phyloP scores from a whole-genome alignment of 2,888 invertebrate species.

The Dorcus hopei region DNA sequence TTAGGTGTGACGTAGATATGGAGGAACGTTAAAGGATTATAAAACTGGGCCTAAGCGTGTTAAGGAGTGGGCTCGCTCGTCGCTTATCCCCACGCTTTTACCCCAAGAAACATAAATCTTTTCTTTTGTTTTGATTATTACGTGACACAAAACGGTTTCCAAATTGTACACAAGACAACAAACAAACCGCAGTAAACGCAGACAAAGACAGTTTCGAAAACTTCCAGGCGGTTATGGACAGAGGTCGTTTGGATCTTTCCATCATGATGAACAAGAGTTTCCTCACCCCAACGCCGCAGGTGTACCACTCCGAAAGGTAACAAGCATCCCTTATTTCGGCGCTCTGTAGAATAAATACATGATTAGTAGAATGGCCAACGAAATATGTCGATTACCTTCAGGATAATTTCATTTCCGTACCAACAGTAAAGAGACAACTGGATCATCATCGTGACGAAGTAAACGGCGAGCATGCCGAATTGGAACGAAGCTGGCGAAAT shows the following conservation, averaged over 20 bases:
- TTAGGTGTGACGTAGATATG: too few relatives aligned
- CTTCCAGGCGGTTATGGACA: constrained; percentile 31
- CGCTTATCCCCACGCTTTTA: too few relatives aligned
- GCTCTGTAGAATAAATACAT: constrained; percentile 23
- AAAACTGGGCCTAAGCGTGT: too few relatives aligned
- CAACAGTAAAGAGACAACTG: constrained; percentile 56
- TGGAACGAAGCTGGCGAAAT: constrained; percentile 19
- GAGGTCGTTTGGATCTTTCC: constrained; percentile 31
- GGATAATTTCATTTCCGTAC: constrained; percentile 56
- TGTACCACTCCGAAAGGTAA: constrained; percentile 31
- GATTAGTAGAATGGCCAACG: background rate
- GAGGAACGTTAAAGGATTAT: too few relatives aligned
- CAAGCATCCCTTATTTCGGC: constrained; percentile 27
- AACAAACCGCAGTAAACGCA: constrained; percentile 12
- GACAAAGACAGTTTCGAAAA: constrained; percentile 30
- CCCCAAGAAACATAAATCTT: too few relatives aligned
- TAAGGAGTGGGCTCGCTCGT: too few relatives aligned
- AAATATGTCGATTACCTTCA: constrained; percentile 46
- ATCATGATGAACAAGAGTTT: constrained; percentile 31
- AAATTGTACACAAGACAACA: background rate
- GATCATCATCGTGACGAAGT: constrained; percentile 30
- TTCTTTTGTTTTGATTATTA: too few relatives aligned
- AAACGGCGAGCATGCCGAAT: constrained; percentile 26
- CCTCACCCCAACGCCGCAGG: constrained; percentile 20
- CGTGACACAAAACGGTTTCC: too few relatives aligned